Conservation (phyloP, 1,140 invertebrate species). For the Scaptomyza graminum region DNA sequence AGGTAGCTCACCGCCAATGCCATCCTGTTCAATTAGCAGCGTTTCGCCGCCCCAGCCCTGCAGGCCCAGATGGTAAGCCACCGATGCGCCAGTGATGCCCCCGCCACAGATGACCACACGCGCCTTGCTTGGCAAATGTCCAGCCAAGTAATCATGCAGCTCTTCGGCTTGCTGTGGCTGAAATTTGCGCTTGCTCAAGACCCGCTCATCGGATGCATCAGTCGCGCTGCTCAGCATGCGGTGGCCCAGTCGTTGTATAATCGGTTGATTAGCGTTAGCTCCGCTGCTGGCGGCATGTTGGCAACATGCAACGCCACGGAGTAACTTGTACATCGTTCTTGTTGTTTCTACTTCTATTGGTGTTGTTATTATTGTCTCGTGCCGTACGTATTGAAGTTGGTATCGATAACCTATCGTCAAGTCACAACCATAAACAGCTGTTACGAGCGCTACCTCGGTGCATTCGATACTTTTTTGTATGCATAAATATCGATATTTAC, state of each 20-base stretch:
- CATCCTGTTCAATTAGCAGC: constrained; percentile 93
- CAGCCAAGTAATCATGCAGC: constrained; percentile 42
- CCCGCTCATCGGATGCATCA: constrained; percentile 54
- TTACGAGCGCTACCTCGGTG: constrained; percentile 14
- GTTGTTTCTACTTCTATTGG: neutral
- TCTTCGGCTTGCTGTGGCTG: constrained; percentile 60
- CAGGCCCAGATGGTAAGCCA: constrained; percentile 96
- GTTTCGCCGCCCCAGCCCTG: constrained; percentile 93
- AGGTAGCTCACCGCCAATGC: constrained; percentile 92
- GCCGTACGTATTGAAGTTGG: constrained; percentile 12
- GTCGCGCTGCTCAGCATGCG: constrained; percentile 23
- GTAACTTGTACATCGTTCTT: constrained; percentile 39
- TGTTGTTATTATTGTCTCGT: constrained; percentile 38
- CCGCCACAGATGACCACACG: constrained; percentile 91
- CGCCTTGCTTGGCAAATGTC: constrained; percentile 46
- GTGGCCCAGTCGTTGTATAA: constrained; percentile 7
- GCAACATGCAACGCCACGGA: constrained; percentile 49
- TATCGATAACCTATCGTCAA: constrained; percentile 15
- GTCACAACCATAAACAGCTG: constrained; percentile 23
- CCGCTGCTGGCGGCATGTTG: constrained; percentile 47
- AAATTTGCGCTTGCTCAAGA: constrained; percentile 73
- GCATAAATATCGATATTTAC: neutral
- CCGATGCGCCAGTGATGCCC: constrained; percentile 96
- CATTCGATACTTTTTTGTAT: neutral
- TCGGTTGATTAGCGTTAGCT: constrained; percentile 14